Evolutionary conservation across 2,113 vertebrate species (phyloP).

Genomic region (Tenrec ecaudatus): DNA sequence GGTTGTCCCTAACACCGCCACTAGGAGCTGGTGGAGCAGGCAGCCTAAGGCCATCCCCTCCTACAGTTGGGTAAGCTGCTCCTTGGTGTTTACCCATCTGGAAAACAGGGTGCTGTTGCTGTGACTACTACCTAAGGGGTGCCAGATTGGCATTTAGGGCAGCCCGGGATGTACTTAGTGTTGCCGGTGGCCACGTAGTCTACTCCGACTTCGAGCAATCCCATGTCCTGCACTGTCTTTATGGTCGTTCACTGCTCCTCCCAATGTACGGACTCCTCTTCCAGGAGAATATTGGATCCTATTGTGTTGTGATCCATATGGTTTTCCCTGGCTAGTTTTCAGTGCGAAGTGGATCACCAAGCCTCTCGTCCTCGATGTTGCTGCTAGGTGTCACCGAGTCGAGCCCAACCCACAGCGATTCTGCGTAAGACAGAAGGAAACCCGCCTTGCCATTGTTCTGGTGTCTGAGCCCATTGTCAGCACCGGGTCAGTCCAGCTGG

Average conservation of each 20-base stretch:
- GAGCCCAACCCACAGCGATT: too few relatives aligned
- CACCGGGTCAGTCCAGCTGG: too few relatives aligned
- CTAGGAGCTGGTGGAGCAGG: background rate
- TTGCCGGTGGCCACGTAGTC: background rate
- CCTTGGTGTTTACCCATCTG: background rate
- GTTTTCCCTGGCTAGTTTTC: background rate
- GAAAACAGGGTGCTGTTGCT: background rate
- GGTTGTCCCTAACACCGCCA: background rate
- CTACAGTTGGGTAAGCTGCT: background rate
- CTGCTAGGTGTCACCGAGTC: too few relatives aligned
- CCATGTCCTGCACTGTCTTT: background rate
- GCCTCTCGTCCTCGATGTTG: too few relatives aligned
- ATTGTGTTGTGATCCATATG: background rate
- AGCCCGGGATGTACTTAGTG: background rate
- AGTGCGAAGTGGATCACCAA: too few relatives aligned
- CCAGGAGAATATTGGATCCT: background rate
- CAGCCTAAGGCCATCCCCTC: background rate
- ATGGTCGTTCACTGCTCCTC: background rate
- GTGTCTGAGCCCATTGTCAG: too few relatives aligned
- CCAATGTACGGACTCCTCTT: background rate
- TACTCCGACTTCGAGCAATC: background rate
- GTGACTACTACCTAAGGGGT: too few relatives aligned
- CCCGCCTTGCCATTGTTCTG: too few relatives aligned
- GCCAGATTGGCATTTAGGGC: accelerated
- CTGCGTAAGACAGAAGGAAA: too few relatives aligned